phyloP scores from a whole-genome alignment of 2,113 vertebrate species.

The Poeciliopsis turrubarensis region DNA sequence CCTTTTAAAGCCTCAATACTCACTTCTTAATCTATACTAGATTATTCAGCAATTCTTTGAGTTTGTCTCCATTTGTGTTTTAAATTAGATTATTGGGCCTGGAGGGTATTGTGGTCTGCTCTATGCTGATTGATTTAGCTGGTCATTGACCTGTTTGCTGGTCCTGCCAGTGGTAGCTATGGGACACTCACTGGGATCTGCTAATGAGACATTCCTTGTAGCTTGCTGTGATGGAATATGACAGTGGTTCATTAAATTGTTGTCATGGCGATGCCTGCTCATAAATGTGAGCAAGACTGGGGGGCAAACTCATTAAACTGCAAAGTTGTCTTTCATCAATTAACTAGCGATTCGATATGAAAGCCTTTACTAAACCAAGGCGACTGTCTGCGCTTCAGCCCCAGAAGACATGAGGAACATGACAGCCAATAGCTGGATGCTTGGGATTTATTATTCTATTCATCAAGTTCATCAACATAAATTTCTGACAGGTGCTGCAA shows the following conservation, averaged over 20 bases:
- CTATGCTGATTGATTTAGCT: slow-evolving; percentile 41
- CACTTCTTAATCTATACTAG: not conserved
- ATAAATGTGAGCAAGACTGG: slow-evolving; percentile 46
- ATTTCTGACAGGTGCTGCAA: not conserved
- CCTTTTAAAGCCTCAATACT: not conserved
- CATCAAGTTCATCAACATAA: slow-evolving; percentile 5
- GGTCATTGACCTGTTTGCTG: slow-evolving; percentile 18
- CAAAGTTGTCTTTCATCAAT: slow-evolving; percentile 56
- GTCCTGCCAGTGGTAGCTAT: slow-evolving; percentile 20
- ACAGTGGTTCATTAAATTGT: slow-evolving; percentile 64
- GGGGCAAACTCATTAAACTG: slow-evolving; percentile 64
- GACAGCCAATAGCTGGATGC: slow-evolving; percentile 3
- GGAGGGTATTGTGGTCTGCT: slow-evolving; percentile 4
- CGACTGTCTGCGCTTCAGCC: not conserved
- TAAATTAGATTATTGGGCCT: slow-evolving; percentile 48
- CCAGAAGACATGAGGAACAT: slow-evolving; percentile 13
- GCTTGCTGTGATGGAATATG: slow-evolving; percentile 54
- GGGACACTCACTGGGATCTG: slow-evolving; percentile 45
- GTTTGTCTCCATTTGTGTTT: slow-evolving; percentile 31
- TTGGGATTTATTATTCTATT: slow-evolving; percentile 15
- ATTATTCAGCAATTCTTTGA: not conserved
- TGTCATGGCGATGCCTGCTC: slow-evolving; percentile 39
- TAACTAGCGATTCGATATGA: slow-evolving; percentile 50
- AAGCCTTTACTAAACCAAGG: slow-evolving; percentile 53
- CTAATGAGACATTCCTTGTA: slow-evolving; percentile 57